Conservation (phyloP, 1,140 invertebrate species). For the Pygmarrhopalites habei region DNA sequence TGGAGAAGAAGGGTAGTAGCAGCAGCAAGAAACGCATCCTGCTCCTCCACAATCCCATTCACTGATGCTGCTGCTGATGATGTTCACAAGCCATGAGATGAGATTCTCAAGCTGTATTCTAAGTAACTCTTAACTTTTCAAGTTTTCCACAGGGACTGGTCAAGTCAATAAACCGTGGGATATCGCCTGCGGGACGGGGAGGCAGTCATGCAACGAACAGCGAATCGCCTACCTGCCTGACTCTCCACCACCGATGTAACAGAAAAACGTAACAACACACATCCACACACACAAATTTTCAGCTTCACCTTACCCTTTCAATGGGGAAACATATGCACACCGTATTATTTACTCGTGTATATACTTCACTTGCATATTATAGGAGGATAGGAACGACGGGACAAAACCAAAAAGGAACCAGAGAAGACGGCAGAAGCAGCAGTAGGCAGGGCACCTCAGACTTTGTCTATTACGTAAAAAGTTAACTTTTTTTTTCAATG, state of each 20-base stretch:
- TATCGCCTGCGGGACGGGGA: conserved; percentile 25
- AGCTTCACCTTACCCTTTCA: too few relatives aligned
- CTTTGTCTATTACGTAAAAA: background rate
- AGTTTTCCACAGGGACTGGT: conserved; percentile 36
- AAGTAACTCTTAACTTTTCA: conserved; percentile 3
- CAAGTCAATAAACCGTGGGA: conserved; percentile 41
- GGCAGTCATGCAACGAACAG: conserved; percentile 32
- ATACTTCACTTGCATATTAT: background rate
- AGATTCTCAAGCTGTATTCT: background rate
- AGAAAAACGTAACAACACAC: background rate
- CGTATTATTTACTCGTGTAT: background rate
- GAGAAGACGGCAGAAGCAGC: background rate
- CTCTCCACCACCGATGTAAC: background rate
- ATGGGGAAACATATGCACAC: background rate
- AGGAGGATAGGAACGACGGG: too few relatives aligned
- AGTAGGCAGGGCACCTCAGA: background rate
- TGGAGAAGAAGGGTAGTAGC: too few relatives aligned
- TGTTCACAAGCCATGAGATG: conserved; percentile 1
- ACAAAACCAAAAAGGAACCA: background rate
- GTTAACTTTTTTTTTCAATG: background rate
- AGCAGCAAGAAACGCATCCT: too few relatives aligned
- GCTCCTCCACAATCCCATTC: too few relatives aligned
- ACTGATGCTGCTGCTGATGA: too few relatives aligned
- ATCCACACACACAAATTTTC: too few relatives aligned
- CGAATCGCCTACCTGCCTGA: conserved; percentile 22